These are phyloP conservation scores for Dysdera silvatica DNA, from an alignment of 1,140 invertebrate species.

Conservation along the genomic window DNA sequence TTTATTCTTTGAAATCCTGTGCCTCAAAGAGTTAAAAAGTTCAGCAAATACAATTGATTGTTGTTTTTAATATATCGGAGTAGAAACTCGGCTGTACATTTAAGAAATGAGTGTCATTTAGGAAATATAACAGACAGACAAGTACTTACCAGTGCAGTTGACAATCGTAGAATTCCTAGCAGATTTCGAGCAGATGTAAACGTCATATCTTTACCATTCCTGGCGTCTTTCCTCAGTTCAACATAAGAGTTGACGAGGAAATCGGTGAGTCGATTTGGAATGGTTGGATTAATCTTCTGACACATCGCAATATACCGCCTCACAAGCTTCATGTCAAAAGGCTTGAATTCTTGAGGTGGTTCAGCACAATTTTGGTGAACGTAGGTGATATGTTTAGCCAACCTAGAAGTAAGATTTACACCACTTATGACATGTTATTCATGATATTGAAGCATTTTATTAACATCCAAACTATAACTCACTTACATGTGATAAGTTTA, in stretches of 20 bases:
- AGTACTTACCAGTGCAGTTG: conserved; percentile 70
- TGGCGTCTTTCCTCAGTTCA: conserved; percentile 81
- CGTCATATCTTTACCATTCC: conserved; percentile 82
- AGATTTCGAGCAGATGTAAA: conserved; percentile 93
- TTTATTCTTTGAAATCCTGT: too few species aligned
- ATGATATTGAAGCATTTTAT: neutral
- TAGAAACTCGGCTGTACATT: too few species aligned
- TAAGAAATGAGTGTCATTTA: neutral
- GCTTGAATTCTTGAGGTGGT: conserved; percentile 64
- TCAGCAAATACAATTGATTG: too few species aligned
- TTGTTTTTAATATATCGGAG: too few species aligned
- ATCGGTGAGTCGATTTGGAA: conserved; percentile 79
- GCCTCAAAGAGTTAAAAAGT: too few species aligned
- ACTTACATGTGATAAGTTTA: neutral
- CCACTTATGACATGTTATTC: neutral
- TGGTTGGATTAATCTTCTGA: conserved; percentile 74
- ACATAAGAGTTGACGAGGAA: conserved; percentile 91
- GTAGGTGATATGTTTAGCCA: conserved; percentile 96
- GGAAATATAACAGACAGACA: too few species aligned
- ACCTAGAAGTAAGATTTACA: conserved; percentile 46
- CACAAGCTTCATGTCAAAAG: conserved; percentile 89
- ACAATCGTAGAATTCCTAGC: conserved; percentile 81
- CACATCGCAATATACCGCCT: conserved; percentile 86
- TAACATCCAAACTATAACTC: neutral
- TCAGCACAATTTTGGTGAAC: conserved; percentile 89